phyloP scores from a whole-genome alignment of 1,140 invertebrate species.

The Eubasilissa regina region DNA sequence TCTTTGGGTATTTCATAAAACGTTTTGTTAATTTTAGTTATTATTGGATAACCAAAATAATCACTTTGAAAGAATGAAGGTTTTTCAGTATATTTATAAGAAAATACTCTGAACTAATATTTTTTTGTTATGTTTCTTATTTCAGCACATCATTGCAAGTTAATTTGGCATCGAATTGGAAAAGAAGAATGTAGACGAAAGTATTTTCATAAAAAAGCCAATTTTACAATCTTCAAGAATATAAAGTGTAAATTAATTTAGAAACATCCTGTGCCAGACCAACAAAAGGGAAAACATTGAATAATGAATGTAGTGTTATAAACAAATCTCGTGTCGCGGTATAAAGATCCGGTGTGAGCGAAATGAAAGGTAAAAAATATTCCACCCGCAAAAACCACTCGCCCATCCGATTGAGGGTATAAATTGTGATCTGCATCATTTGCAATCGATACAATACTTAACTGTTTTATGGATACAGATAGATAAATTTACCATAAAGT shows the following conservation, averaged over 20 bases:
- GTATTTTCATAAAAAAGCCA: constrained; percentile 27
- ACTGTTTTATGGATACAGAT: constrained; percentile 17
- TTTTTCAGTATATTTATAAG: too few relatives aligned
- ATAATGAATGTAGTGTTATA: constrained; percentile 55
- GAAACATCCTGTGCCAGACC: constrained; percentile 52
- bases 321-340: constrained; percentile 38
- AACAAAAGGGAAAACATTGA: constrained; percentile 40
- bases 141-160: too few relatives aligned
- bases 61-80: too few relatives aligned
- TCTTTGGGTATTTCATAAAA: too few relatives aligned
- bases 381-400: constrained; percentile 53
- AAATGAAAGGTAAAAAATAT: constrained; percentile 57
- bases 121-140: too few relatives aligned
- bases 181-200: neutral
- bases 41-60: too few relatives aligned
- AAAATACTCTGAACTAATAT: too few relatives aligned
- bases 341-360: constrained; percentile 50
- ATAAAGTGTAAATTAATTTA: constrained; percentile 53
- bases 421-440: constrained; percentile 2
- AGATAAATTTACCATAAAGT: constrained; percentile 8
- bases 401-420: constrained; percentile 54
- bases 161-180: neutral
- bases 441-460: constrained; percentile 21
- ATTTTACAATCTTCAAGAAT: constrained; percentile 50
- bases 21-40: too few relatives aligned